Evolutionary conservation across 2,888 invertebrate genomes (phyloP), one percentile per base, ranked within the genome.

Genomic region (Xiphydria camelus): DNA sequence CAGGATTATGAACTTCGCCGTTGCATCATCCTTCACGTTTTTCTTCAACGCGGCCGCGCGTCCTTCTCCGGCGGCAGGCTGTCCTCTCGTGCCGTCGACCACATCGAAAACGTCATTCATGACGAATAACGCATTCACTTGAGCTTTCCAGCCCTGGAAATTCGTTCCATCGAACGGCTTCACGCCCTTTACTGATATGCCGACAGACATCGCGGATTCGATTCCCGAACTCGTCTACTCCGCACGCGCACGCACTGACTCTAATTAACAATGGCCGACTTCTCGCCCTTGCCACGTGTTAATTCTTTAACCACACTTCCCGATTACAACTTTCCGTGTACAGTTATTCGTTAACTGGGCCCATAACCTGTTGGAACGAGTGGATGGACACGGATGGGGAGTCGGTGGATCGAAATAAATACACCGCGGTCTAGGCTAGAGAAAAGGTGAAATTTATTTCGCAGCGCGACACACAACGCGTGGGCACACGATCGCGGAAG

Each of bases 1-100:
- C 15, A 52, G 35, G 7, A 60, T 59, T 20, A 59, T 49, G 14
- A 42, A 60, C 40, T 37, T 57, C 32, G 58, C 54, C 42, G 37
- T 55, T 15, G 56, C 55, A 21, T 57, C 43, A 29, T 57, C 49
- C 17, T 53, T 54, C 44, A 19, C 39, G 38, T 40, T 44, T 36
- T 29, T 44, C 45, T 41, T 43, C 14, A 31, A 32, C 33, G 37
- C 49, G 33, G 46, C 34, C 19, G 15, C 41, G 26, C 32, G 21
- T 34, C 23, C 41, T n/a, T 5, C 40, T 31, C 33, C 44, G 6
- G 33, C 38, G 25, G 25, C 36, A 12, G 52, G 49, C 22, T 4
- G 26, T 19, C 2, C n/a, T 20, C 47, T 33, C 35, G 47, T 43
- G 23, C 49, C 52, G 36, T 49, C 44, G 4, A 52, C 47, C 5